Conservation (phyloP, 2,797 vertebrate genomes). For the Alosa sapidissima region DNA sequence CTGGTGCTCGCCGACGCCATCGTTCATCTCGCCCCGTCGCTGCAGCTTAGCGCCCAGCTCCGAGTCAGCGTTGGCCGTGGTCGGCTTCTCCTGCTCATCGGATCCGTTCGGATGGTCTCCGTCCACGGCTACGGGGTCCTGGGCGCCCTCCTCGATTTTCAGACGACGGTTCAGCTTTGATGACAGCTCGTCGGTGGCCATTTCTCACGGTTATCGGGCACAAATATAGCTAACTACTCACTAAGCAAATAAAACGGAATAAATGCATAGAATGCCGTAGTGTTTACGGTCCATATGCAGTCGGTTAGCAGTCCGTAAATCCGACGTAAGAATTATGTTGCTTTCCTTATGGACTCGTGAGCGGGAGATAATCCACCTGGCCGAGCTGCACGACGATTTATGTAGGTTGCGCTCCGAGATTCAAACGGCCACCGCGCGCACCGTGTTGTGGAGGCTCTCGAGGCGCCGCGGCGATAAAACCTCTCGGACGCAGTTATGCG, state of each 20-base stretch:
- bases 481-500: conserved; percentile 24
- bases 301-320: neutral
- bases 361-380: conserved; percentile 38
- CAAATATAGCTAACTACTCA: conserved; percentile 35
- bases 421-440: conserved; percentile 42
- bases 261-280: conserved; percentile 35
- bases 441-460: conserved; percentile 28
- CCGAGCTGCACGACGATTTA: conserved; percentile 28
- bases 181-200: conserved; percentile 87
- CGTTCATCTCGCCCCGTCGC: conserved; percentile 80
- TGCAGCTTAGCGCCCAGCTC: conserved; percentile 82
- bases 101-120: conserved; percentile 56
- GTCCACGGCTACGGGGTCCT: conserved; percentile 64
- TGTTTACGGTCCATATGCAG: conserved; percentile 33
- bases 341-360: neutral
- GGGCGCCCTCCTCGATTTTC: conserved; percentile 74
- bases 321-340: neutral
- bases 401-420: conserved; percentile 26
- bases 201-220: conserved; percentile 47
- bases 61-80: conserved; percentile 69
- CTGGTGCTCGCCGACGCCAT: conserved; percentile 70
- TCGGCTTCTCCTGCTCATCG: conserved; percentile 56
- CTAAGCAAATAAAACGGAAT: conserved; percentile 39
- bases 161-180: conserved; percentile 83
- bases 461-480: conserved; percentile 36